Base-by-base conservation (phyloP, 2,113 vertebrate genomes). In the Butastur rufipennis region DNA sequence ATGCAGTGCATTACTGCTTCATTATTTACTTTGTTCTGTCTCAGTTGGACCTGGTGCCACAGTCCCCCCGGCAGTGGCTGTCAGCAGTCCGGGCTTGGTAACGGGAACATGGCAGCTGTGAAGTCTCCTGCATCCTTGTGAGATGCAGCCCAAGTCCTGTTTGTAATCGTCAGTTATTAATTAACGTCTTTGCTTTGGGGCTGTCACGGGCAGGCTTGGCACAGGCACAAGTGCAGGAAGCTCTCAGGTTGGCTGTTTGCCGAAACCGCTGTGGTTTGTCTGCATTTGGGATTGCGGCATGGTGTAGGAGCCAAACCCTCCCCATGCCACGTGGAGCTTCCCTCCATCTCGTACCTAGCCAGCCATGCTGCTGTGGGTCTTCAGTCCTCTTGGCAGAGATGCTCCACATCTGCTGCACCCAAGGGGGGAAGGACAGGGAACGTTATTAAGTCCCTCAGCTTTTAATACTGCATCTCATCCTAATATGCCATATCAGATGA, bases 331-430 rank as follows among this genome's bases (percentile, higher is more conserved):
- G 3, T 9, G 48, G 45, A 48, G 45, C 26, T 36, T 77, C 42
- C 61, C 56, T 61, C 74, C 11, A 19, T 26, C 31, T 43, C 5
- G 3, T 26, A 43, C 55, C 75, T 43, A 26, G 32, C 66, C 0
- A 0, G 62, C 67, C 48, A 3, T 4, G 3, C 25, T 2, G 22
- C 58, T 0, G 2, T 3, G 3, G 40, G 73, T 32, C 67, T 36
- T 31, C 42, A 7, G 36, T 25, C 11, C 59, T 77, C n/a, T 31
- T 66, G 84, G 56, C 86, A 66, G 68, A 1, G 4, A 59, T 66
- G 68, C 55, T 78, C 55, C 63, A 48, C 34, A n/a, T 42, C 72
- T 91, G 80, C 86, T 71, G 73, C 48, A 25, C 56, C 72, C 16
- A 29, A 23, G 40, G 52, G 43, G 31, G 13, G 43, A 59, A 50